Evolutionary conservation across 2,888 invertebrate species (phyloP), one percentile per base, ranked within the genome.

Genomic region (Eristalis arbustorum): DNA sequence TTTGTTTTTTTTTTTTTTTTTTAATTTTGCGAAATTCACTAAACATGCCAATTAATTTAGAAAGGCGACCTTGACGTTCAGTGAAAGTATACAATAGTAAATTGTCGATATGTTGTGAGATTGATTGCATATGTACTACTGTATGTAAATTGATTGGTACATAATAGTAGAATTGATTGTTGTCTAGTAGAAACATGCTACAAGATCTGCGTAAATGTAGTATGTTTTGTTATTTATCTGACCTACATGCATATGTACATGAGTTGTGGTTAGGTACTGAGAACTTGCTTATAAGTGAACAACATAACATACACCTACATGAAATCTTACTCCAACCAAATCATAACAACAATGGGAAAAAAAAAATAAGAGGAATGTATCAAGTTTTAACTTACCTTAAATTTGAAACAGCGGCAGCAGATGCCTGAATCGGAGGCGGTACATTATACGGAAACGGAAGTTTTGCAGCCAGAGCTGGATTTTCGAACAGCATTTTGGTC

Each of bases 401-500:
- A 90, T 91, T 92, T 90, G 92, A 92, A 89, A 92, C 91, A 84
- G 92, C 92, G 63, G 92, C 91, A 73, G 92, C 91, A 80, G 92
- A 91, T 64, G 92, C 92, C 90, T 93, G 92, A 73, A 95, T 94
- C 89, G 96, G 96, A 92, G 96, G 96, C 91, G 96, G 96, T 92
- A 96, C 95, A 93, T 94, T 95, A 93, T 95, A 96, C 90, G 95
- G 95, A 92, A 94, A 95, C 92, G 95, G 94, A 93, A 96, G 94
- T 93, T 95, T 95, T 49, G 93, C 93, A 89, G 93, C 93, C 91
- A 95, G 94, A 89, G 94, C 93, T 91, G 95, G 95, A 94, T 94
- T 95, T 93, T 96, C 96, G 93, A 96, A 96, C 93, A 96, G 93
- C 96, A 96, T 96, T 89, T 90, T 92, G 57, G 18, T 49, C 49